Percentiles rank a stretch among this genome's conserved stretches.
Evolutionary conservation across 2,888 invertebrate species (phyloP).

Genomic region (Drosophila infuscata): DNA sequence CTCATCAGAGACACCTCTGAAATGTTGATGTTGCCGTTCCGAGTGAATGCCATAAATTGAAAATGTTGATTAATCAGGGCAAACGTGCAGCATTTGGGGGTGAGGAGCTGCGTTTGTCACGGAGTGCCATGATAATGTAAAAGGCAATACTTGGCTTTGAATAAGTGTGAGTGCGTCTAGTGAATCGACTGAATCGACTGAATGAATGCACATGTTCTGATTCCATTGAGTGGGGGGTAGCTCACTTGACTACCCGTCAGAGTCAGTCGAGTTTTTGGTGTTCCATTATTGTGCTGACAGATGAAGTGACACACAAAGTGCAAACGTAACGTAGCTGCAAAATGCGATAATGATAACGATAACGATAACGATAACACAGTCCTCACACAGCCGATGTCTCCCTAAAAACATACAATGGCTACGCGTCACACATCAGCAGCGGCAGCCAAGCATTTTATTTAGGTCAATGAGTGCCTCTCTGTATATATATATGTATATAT

Average conservation of each 20-base stretch:
- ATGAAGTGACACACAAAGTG: conserved; percentile 58
- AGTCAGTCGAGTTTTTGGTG: conserved; percentile 11
- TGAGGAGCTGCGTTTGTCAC: background rate
- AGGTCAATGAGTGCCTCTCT: conserved; percentile 66
- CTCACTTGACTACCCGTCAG: background rate
- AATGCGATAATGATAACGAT: conserved; percentile 60
- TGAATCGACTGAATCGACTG: conserved; percentile 48
- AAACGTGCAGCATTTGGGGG: conserved; percentile 45
- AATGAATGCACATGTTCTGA: conserved; percentile 21
- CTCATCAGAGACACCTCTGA: background rate
- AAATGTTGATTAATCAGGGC: conserved; percentile 78
- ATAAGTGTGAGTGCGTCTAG: conserved; percentile 52
- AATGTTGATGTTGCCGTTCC: conserved; percentile 24
- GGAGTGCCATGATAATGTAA: conserved; percentile 29
- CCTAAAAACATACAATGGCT: conserved; percentile 7
- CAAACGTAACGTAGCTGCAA: conserved; percentile 62
- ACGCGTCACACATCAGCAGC: conserved; percentile 37
- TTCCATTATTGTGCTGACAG: conserved; percentile 65
- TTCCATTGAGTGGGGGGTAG: background rate
- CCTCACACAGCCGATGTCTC: background rate
- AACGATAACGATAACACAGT: conserved; percentile 69
- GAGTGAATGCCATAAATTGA: conserved; percentile 72
- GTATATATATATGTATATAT: background rate
- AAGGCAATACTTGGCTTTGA: conserved; percentile 21
- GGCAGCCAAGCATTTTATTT: conserved; percentile 70